phyloP scores from a whole-genome alignment of 1,140 invertebrate species.

The Diachasmimorpha longicaudata region DNA sequence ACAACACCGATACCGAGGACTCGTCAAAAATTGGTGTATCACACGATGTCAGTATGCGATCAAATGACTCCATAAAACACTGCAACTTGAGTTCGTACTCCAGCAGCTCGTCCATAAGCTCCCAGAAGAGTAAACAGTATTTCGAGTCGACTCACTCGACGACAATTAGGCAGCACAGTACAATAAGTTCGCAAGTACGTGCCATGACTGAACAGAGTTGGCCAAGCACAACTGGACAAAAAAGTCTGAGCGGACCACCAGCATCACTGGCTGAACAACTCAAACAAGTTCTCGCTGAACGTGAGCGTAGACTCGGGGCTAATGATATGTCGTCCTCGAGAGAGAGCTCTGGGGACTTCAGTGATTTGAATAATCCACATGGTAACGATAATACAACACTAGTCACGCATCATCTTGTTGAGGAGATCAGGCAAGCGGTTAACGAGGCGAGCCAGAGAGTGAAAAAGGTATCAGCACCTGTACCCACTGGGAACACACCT shows the following conservation, averaged over 20 bases:
- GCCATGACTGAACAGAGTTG: constrained; percentile 61
- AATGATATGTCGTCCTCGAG: constrained; percentile 66
- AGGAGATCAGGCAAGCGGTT: constrained; percentile 83
- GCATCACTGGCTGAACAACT: constrained; percentile 81
- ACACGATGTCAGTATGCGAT: constrained; percentile 50
- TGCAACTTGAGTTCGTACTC: constrained; percentile 60
- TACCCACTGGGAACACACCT: constrained; percentile 54
- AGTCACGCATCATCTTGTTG: constrained; percentile 78
- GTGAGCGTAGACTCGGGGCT: constrained; percentile 69
- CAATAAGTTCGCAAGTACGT: constrained; percentile 59
- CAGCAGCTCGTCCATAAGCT: constrained; percentile 57
- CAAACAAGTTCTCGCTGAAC: constrained; percentile 80
- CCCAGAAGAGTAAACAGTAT: constrained; percentile 54
- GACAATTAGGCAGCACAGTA: constrained; percentile 55
- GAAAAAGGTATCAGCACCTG: constrained; percentile 67
- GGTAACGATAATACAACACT: constrained; percentile 56
- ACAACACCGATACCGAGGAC: constrained; percentile 71
- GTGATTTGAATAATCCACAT: constrained; percentile 67
- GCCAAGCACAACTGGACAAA: constrained; percentile 44
- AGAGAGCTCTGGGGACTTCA: constrained; percentile 69
- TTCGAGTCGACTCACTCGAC: constrained; percentile 54
- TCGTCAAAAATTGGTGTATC: constrained; percentile 54
- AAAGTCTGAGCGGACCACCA: constrained; percentile 66
- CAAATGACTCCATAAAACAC: constrained; percentile 53
- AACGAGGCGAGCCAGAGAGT: constrained; percentile 83